These are phyloP conservation scores for Furcula furcula DNA, from an alignment of 2,888 invertebrate genomes.

Conservation along the genomic window DNA sequence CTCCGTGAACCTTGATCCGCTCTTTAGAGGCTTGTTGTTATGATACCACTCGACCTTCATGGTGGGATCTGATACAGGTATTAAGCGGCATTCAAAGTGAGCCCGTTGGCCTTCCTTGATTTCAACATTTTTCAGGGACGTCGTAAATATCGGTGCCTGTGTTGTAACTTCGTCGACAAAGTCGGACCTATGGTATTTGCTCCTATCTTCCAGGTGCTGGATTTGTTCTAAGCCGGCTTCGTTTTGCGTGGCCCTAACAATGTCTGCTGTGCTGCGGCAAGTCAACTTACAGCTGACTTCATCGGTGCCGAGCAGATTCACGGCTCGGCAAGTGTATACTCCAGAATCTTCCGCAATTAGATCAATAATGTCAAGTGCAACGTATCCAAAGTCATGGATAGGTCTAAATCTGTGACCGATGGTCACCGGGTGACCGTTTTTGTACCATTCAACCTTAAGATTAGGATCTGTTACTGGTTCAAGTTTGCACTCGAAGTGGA, in stretches of 20 bases:
- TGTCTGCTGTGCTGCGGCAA: conserved; percentile 90
- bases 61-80: conserved; percentile 95
- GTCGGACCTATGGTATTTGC: conserved; percentile 88
- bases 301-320: conserved; percentile 94
- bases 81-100: conserved; percentile 96
- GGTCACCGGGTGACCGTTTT: conserved; percentile 96
- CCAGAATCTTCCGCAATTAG: conserved; percentile 98
- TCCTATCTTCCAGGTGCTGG: conserved; percentile 92
- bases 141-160: conserved; percentile 96
- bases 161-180: conserved; percentile 91
- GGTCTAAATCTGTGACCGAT: conserved; percentile 97
- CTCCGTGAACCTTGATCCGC: conserved; percentile 97
- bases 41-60: conserved; percentile 98
- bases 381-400: conserved; percentile 99
- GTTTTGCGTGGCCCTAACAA: conserved; percentile 92
- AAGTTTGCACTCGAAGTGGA: conserved; percentile 98
- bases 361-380: conserved; percentile 97
- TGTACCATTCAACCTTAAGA: conserved; percentile 98
- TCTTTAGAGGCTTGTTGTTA: conserved; percentile 93
- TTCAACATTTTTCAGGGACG: conserved; percentile 94
- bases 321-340: conserved; percentile 95
- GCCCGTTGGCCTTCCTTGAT: conserved; percentile 97
- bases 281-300: conserved; percentile 89
- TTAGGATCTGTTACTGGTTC: conserved; percentile 98
- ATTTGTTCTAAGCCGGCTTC: conserved; percentile 94